Conservation (phyloP, 2,113 vertebrate genomes). For the Nyctibius bracteatus region DNA sequence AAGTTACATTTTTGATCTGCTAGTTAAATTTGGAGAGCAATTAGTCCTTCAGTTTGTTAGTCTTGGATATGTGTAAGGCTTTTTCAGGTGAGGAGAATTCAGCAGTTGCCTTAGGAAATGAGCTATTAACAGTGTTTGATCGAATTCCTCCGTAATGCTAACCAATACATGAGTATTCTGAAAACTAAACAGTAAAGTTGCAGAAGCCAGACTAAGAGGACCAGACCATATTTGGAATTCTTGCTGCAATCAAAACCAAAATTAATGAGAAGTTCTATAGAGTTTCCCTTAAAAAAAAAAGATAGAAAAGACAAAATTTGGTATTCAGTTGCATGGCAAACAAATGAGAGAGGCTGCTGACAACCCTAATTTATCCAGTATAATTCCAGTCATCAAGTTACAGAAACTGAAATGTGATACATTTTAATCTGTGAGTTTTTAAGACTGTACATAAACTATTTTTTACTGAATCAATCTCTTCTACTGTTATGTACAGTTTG, state of each 20-base stretch:
- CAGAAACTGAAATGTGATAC: background rate
- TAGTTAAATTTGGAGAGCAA: background rate
- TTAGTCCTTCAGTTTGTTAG: background rate
- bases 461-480: background rate
- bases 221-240: background rate
- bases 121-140: background rate
- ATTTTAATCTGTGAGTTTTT: background rate
- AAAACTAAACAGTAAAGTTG: background rate
- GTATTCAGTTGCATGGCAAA: background rate
- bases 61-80: background rate
- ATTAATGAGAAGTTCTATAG: background rate
- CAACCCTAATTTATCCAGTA: background rate
- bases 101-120: background rate
- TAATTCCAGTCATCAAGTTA: background rate
- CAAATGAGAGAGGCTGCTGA: background rate
- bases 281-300: background rate
- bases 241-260: background rate
- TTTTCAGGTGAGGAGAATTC: background rate
- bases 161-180: too few relatives aligned
- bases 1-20: background rate
- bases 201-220: background rate
- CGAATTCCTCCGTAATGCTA: background rate
- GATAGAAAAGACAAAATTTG: background rate
- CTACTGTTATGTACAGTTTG: background rate
- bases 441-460: background rate